Evolutionary conservation across 1,140 invertebrate species (phyloP).

Genomic region (Solen grandis): DNA sequence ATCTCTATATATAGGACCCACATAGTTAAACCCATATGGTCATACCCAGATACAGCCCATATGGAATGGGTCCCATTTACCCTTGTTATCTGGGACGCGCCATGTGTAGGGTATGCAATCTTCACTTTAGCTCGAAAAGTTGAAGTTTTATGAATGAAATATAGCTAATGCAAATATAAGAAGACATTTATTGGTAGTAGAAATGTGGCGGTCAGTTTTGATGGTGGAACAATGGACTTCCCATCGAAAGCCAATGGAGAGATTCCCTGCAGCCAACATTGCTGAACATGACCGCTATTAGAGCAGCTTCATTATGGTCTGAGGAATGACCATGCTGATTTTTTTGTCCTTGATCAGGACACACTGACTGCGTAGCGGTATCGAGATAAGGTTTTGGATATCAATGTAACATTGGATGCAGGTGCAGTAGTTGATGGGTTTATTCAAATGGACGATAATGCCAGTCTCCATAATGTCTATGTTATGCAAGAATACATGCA

Average conservation of each 20-base stretch:
- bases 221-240: no score
- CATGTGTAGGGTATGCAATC: no score
- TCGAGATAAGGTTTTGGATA: background rate
- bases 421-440: background rate
- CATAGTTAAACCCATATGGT: no score
- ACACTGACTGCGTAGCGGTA: constrained; percentile 19
- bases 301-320: background rate
- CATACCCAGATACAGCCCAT: no score
- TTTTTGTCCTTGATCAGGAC: constrained; percentile 13
- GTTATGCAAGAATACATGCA: background rate
- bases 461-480: background rate
- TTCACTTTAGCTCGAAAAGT: no score
- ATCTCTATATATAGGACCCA: no score
- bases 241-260: background rate
- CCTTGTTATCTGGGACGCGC: no score
- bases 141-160: no score
- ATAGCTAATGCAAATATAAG: no score
- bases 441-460: constrained; percentile 20
- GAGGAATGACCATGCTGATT: constrained; percentile 13
- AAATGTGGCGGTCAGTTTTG: no score
- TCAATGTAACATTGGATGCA: constrained; percentile 7
- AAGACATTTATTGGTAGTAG: no score
- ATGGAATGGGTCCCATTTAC: no score
- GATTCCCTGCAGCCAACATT: constrained; percentile 8
- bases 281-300: background rate